Conservation (phyloP, 1,140 invertebrate genomes). For the Apis dorsata region DNA sequence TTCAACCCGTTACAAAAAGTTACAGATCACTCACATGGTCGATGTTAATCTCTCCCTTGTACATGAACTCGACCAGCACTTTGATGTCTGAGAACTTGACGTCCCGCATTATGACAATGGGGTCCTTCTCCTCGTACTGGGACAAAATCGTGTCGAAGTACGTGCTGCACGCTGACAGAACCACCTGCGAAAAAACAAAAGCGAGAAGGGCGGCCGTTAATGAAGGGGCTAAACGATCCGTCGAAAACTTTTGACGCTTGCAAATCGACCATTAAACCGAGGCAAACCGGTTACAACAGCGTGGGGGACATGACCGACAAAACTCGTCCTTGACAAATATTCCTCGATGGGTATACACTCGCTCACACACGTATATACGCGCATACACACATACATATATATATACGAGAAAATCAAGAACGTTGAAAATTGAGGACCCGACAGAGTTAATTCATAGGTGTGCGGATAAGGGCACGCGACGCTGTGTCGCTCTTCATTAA, state of each 20-base stretch:
- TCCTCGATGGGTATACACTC: neutral
- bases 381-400: too few relatives aligned
- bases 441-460: conserved; percentile 36
- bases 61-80: conserved; percentile 96
- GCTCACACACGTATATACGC: too few relatives aligned
- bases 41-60: conserved; percentile 96
- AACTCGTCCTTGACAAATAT: conserved; percentile 39
- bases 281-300: conserved; percentile 2
- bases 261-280: neutral
- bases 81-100: conserved; percentile 91
- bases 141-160: conserved; percentile 93
- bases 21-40: conserved; percentile 87
- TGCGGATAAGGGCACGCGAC: conserved; percentile 37
- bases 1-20: neutral
- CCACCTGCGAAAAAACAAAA: conserved; percentile 80
- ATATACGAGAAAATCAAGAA: conserved; percentile 16
- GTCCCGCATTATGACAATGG: conserved; percentile 92
- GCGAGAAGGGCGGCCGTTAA: conserved; percentile 1
- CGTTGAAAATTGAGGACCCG: conserved; percentile 33
- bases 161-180: conserved; percentile 90
- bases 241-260: neutral
- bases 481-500: conserved; percentile 57
- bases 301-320: neutral
- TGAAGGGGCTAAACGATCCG: neutral
- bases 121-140: conserved; percentile 92